A percentile compares a stretch with the other conserved stretches of the same genome.
Evolutionary conservation across 2,797 vertebrate species (phyloP).

Genomic region (Harpagifer antarcticus): DNA sequence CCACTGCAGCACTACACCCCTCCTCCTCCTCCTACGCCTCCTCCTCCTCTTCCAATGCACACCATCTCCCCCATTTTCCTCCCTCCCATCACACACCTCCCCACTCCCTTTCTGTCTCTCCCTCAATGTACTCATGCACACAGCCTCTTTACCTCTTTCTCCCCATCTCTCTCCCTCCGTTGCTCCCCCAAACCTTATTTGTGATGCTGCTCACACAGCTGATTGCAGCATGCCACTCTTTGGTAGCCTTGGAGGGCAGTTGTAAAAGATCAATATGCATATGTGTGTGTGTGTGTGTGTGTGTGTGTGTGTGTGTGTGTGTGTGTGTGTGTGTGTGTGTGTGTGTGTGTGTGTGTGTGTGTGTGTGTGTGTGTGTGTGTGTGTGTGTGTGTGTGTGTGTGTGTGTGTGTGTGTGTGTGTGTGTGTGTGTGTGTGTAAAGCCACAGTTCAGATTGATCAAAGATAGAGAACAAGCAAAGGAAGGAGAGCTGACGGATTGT

Average conservation of each 20-base stretch:
- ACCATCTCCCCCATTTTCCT: conserved; percentile 67
- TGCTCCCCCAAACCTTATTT: conserved; percentile 73
- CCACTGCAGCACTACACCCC: conserved; percentile 84
- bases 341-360: neutral
- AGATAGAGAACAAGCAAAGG: conserved; percentile 13
- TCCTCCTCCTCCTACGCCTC: conserved; percentile 43
- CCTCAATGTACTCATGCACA: conserved; percentile 61
- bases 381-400: neutral
- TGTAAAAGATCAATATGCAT: conserved; percentile 80
- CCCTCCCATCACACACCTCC: conserved; percentile 62
- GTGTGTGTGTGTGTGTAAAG: neutral
- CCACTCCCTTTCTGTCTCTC: conserved; percentile 57
- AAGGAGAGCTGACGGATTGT: conserved; percentile 22
- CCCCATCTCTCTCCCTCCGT: conserved; percentile 45
- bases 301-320: neutral
- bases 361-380: neutral
- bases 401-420: too few relatives aligned
- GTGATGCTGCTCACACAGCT: conserved; percentile 84
- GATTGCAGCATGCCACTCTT: conserved; percentile 82
- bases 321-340: neutral
- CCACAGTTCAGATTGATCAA: conserved; percentile 36
- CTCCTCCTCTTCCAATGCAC: conserved; percentile 65
- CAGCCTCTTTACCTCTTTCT: conserved; percentile 69
- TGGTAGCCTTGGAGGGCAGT: conserved; percentile 74
- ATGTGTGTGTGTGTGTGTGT: neutral